Evolutionary conservation across 2,888 invertebrate genomes (phyloP), one percentile per base, ranked within the genome.

Genomic region (Orgyia antiqua): DNA sequence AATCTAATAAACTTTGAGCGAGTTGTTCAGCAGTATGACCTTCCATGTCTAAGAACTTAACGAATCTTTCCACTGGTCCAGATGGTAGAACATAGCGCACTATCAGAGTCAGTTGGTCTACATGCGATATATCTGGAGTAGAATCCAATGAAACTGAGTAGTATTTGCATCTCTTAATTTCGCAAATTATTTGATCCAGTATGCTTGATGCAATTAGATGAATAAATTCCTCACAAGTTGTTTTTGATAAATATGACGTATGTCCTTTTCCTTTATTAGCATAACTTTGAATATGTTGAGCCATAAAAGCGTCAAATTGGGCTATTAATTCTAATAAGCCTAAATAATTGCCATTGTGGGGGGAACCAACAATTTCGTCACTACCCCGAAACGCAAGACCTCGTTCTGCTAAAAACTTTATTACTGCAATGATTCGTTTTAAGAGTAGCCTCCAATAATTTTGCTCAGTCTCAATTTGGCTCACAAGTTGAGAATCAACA

Each of bases 341-440:
- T 19, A 28, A 35, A 35, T 35, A 31, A 31, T 36, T 31, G 2
- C 30, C 29, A 35, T 35, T 35, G 9, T 36, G 21, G 9, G 9
- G 21, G 3, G 21, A 21, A 27, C 24, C 24, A 15, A 36, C 10
- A 27, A 20, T 36, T 27, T 31, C 31, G n/a, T 36, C 15, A 31
- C 24, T 20, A 7, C 31, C 36, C 8, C 36, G 31, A 27, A 27
- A 35, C 7, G 34, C 27, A 27, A 34, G 23, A 21, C 30, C 30
- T 30, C 34, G 26, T 26, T 21, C 15, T 27, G 27, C 29, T 18
- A 29, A 29, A 29, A 33, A 29, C 15, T 29, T 33, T 25, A 33
- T 13, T 13, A 35, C 35, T 29, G 21, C 10, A 23, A 23, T 10
- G 7, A 29, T 29, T 23, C 23, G 13, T 17, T 10, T 17, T 23